These are phyloP conservation scores for Pelosia muscerda DNA, from an alignment of 2,888 invertebrate species.

Conservation along the genomic window DNA sequence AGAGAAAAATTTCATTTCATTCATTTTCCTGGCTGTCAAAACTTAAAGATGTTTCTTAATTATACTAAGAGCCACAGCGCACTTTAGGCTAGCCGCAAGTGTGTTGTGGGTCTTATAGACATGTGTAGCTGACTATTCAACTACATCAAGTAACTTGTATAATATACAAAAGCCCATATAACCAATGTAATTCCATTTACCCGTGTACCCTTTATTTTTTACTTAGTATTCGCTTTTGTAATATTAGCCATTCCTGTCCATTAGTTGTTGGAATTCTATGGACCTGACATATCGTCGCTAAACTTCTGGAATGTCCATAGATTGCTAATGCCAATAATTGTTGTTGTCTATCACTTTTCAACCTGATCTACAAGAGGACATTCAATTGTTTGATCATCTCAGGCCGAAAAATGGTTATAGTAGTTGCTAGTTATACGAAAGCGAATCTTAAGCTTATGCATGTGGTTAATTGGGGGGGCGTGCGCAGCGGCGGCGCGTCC, in stretches of 20 bases:
- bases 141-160: neutral
- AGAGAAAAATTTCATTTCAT: neutral
- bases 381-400: neutral
- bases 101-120: neutral
- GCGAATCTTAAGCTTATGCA: slow-evolving; percentile 49
- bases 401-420: slow-evolving; percentile 17
- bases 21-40: neutral
- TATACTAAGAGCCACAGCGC: no score
- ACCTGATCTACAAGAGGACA: neutral
- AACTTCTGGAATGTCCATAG: neutral
- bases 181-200: slow-evolving; percentile 25
- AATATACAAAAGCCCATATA: neutral
- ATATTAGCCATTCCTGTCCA: slow-evolving; percentile 33
- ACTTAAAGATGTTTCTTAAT: no score
- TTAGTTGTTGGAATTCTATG: slow-evolving; percentile 10
- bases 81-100: no score
- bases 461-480: slow-evolving; percentile 59
- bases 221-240: slow-evolving; percentile 48
- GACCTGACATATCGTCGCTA: neutral
- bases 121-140: neutral
- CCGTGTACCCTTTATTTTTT: slow-evolving; percentile 24
- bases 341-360: slow-evolving; percentile 20
- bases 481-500: slow-evolving; percentile 71
- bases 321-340: slow-evolving; percentile 8
- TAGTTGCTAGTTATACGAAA: slow-evolving; percentile 42